A percentile compares a stretch with the other conserved stretches of the same genome.
phyloP scores from a whole-genome alignment of 2,888 invertebrate genomes.

The Psylliodes chrysocephalus region DNA sequence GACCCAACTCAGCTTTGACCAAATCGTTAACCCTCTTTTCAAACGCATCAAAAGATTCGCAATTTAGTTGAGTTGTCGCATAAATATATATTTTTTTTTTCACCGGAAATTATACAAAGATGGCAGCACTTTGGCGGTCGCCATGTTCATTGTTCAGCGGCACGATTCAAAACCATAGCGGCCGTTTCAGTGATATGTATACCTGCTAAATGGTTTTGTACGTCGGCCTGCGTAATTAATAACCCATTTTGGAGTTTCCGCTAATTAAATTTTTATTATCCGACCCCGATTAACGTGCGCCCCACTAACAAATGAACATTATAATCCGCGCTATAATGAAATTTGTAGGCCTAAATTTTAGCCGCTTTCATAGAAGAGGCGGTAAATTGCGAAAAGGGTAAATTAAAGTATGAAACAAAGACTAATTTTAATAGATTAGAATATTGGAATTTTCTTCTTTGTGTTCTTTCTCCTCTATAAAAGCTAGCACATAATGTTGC shows the following conservation, averaged over 20 bases:
- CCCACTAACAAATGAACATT: no score
- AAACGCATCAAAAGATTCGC: neutral
- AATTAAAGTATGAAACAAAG: no score
- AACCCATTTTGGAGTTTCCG: slow-evolving; percentile 7
- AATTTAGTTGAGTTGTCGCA: neutral
- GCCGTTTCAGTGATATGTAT: slow-evolving; percentile 44
- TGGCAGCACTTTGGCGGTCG: slow-evolving; percentile 39
- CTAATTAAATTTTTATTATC: neutral
- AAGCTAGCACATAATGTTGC: no score
- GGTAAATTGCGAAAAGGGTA: no score
- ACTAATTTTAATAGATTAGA: no score
- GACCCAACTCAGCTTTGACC: no score
- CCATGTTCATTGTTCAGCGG: slow-evolving; percentile 34
- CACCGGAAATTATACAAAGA: slow-evolving; percentile 35
- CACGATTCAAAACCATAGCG: slow-evolving; percentile 32
- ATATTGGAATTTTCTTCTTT: no score
- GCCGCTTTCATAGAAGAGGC: no score
- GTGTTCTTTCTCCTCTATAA: no score
- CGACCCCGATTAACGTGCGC: neutral
- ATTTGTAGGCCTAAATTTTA: no score
- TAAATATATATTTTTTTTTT: neutral
- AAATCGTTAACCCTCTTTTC: no score
- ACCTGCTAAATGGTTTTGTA: slow-evolving; percentile 29
- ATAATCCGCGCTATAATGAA: no score
- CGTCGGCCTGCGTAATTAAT: neutral